phyloP scores from a whole-genome alignment of 2,888 invertebrate species.

The Crossocerus cetratus region DNA sequence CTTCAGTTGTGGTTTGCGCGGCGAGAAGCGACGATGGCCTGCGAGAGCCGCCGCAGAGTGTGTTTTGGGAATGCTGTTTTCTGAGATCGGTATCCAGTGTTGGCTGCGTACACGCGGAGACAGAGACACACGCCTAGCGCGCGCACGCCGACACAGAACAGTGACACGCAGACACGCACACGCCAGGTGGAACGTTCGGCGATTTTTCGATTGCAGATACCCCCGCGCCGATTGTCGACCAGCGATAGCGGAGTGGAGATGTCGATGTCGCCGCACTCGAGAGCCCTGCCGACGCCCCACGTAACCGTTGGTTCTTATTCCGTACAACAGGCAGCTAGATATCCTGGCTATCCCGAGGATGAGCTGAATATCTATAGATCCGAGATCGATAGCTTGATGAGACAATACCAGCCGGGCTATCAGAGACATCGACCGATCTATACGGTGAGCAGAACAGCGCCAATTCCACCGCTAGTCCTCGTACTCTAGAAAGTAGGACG shows the following conservation, averaged over 20 bases:
- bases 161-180: neutral
- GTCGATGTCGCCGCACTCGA: slow-evolving; percentile 73
- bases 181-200: neutral
- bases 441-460: slow-evolving; percentile 56
- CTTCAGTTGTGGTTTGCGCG: no score
- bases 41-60: no score
- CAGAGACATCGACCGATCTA: slow-evolving; percentile 71
- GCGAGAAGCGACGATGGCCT: no score
- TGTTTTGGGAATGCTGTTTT: no score
- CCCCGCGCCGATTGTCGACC: slow-evolving; percentile 79
- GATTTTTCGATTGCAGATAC: slow-evolving; percentile 65
- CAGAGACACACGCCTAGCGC: no score
- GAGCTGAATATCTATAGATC: slow-evolving; percentile 84
- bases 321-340: slow-evolving; percentile 68
- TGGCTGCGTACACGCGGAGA: no score
- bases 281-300: slow-evolving; percentile 72
- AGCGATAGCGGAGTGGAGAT: slow-evolving; percentile 79
- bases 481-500: no score
- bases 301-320: slow-evolving; percentile 67
- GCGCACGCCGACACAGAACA: neutral
- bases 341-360: slow-evolving; percentile 80
- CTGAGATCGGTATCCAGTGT: no score
- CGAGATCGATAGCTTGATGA: slow-evolving; percentile 88
- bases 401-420: slow-evolving; percentile 84
- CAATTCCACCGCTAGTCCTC: no score